Percentiles rank a stretch among this genome's conserved stretches.
These are phyloP conservation scores for Drosophila saltans DNA, from an alignment of 1,140 invertebrate genomes.

Conservation along the genomic window DNA sequence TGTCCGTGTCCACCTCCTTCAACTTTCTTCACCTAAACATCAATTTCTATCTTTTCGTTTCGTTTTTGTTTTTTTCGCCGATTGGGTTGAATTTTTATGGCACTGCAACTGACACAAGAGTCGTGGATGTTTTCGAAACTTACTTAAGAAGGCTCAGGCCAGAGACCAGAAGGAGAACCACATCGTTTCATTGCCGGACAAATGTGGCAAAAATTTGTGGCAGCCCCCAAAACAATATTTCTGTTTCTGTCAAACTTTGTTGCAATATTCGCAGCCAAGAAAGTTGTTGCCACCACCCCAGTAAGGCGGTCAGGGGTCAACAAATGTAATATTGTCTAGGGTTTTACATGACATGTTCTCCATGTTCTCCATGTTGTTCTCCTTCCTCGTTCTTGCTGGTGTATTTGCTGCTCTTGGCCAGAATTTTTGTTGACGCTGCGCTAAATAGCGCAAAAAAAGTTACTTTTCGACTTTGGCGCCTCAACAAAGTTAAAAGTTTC, in stretches of 20 bases:
- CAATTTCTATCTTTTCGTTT: conserved; percentile 26
- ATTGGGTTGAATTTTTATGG: conserved; percentile 37
- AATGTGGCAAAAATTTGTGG: conserved; percentile 19
- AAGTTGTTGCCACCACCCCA: conserved; percentile 32
- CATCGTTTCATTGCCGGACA: conserved; percentile 5
- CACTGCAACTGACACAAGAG: conserved; percentile 33
- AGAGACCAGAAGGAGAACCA: neutral
- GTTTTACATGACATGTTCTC: conserved; percentile 42
- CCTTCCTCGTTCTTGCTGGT: conserved; percentile 15
- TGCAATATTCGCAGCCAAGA: conserved; percentile 47
- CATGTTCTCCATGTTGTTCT: conserved; percentile 22
- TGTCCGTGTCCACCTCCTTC: too few species aligned
- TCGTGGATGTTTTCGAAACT: neutral
- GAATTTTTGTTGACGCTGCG: conserved; percentile 55
- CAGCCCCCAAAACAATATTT: conserved; percentile 13
- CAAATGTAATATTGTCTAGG: conserved; percentile 61
- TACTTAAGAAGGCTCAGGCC: neutral
- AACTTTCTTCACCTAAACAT: conserved; percentile 18
- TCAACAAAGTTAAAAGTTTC: conserved; percentile 52
- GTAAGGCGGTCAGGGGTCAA: conserved; percentile 36
- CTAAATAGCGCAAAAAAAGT: conserved; percentile 56
- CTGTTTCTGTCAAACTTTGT: conserved; percentile 45
- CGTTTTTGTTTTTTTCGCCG: conserved; percentile 2
- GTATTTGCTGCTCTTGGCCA: conserved; percentile 10
- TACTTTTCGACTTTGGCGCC: conserved; percentile 61